Conservation (phyloP, 2,888 invertebrate species). For the Cantharis nigra region DNA sequence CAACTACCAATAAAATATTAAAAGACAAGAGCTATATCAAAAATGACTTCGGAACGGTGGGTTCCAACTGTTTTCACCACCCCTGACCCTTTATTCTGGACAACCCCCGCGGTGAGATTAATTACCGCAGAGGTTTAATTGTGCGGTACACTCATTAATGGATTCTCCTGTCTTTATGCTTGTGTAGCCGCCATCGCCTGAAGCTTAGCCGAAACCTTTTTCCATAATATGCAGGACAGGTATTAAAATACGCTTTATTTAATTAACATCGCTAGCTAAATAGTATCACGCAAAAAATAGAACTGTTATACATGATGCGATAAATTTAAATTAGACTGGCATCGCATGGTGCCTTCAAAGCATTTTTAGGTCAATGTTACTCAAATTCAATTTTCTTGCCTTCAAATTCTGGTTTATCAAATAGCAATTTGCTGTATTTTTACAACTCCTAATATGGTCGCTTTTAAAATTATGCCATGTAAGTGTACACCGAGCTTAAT, state of each 20-base stretch:
- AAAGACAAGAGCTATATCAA: conserved; percentile 25
- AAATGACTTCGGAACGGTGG: conserved; percentile 30
- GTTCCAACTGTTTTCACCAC: conserved; percentile 11
- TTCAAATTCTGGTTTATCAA: neutral
- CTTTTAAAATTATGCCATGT: neutral
- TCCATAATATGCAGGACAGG: conserved; percentile 14
- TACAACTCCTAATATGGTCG: neutral
- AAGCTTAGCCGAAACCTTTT: conserved; percentile 12
- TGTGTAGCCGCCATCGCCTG: conserved; percentile 21
- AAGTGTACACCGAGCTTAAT: neutral
- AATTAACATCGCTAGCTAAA: neutral
- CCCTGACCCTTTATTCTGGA: conserved; percentile 12
- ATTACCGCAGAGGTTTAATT: conserved; percentile 42
- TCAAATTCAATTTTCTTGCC: neutral
- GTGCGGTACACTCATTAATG: conserved; percentile 42
- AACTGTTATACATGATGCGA: neutral
- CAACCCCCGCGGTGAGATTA: conserved; percentile 42
- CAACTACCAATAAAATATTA: conserved; percentile 20
- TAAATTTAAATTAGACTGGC: neutral
- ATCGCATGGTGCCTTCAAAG: neutral
- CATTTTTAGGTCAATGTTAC: neutral
- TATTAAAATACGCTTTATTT: conserved; percentile 4
- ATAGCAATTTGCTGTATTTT: neutral
- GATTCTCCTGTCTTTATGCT: conserved; percentile 32
- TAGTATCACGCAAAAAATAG: neutral